These are phyloP conservation scores for Copidosoma aretas DNA, from an alignment of 2,888 invertebrate genomes.

Conservation along the genomic window DNA sequence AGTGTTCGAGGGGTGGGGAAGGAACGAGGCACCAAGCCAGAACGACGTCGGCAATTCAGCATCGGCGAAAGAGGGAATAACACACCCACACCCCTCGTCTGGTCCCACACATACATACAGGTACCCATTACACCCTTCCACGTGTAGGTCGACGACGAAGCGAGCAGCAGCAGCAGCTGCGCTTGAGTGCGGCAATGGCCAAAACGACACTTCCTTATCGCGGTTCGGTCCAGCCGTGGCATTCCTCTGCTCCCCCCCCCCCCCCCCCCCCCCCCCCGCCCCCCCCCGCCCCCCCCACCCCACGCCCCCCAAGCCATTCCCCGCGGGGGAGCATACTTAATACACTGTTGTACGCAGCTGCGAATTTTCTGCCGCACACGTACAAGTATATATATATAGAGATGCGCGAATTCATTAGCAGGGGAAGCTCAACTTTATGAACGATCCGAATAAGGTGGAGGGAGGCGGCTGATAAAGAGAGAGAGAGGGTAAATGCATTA, in stretches of 20 bases:
- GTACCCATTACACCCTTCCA: too few relatives aligned
- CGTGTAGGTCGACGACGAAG: not conserved
- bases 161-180: constrained; percentile 43
- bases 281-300: too few relatives aligned
- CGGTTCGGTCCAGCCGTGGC: not conserved
- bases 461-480: not conserved
- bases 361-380: not conserved
- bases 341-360: not conserved
- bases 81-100: constrained; percentile 21
- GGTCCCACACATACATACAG: too few relatives aligned
- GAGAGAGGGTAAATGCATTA: not conserved
- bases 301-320: constrained; percentile 51
- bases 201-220: not conserved
- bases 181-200: constrained; percentile 40
- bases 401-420: not conserved
- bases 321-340: not conserved
- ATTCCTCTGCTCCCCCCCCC: not conserved
- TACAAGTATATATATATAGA: not conserved
- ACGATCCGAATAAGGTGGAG: not conserved
- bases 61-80: constrained; percentile 40
- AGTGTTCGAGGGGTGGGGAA: not conserved
- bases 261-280: too few relatives aligned
- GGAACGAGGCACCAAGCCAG: not conserved
- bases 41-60: constrained; percentile 43
- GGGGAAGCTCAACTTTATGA: not conserved